These are phyloP conservation scores for Limnothrissa miodon DNA, from an alignment of 2,113 vertebrate species.

Conservation along the genomic window DNA sequence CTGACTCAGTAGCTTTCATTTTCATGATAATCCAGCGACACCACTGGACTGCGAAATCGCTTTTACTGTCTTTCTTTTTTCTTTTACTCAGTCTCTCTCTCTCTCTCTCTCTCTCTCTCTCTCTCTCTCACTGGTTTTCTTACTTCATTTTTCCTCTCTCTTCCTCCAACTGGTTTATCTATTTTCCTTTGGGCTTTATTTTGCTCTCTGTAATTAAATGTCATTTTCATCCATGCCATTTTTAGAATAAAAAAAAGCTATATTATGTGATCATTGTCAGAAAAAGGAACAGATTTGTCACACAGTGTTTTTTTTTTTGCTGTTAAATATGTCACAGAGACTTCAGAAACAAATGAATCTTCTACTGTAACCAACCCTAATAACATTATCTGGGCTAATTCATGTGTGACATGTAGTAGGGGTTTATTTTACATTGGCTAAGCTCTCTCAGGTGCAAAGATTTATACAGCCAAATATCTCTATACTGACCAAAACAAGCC, in stretches of 20 bases:
- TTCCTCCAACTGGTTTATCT: conserved; percentile 65
- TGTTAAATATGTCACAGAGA: neutral
- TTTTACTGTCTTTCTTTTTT: conserved; percentile 56
- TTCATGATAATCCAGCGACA: conserved; percentile 76
- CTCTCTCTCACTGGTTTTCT: conserved; percentile 31
- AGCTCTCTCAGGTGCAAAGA: neutral
- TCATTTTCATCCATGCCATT: conserved; percentile 60
- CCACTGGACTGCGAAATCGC: conserved; percentile 73
- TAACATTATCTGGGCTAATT: neutral
- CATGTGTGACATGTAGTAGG: neutral
- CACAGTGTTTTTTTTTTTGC: conserved; percentile 23
- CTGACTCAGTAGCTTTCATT: conserved; percentile 76
- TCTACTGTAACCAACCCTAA: conserved; percentile 2
- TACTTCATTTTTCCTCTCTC: neutral
- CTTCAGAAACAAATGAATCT: neutral
- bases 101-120: conserved; percentile 33
- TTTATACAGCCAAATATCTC: neutral
- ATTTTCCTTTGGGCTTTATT: conserved; percentile 71
- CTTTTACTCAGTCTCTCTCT: conserved; percentile 29
- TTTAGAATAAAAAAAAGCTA: conserved; percentile 46
- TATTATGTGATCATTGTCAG: conserved; percentile 55
- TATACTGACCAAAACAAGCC: neutral
- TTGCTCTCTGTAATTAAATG: conserved; percentile 77
- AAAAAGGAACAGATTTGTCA: conserved; percentile 47
- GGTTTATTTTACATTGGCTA: neutral